A percentile compares a stretch with the other conserved stretches of the same genome.
These are phyloP conservation scores for Microctenopoma steveboyesi DNA, from an alignment of 2,797 vertebrate genomes.

Conservation along the genomic window DNA sequence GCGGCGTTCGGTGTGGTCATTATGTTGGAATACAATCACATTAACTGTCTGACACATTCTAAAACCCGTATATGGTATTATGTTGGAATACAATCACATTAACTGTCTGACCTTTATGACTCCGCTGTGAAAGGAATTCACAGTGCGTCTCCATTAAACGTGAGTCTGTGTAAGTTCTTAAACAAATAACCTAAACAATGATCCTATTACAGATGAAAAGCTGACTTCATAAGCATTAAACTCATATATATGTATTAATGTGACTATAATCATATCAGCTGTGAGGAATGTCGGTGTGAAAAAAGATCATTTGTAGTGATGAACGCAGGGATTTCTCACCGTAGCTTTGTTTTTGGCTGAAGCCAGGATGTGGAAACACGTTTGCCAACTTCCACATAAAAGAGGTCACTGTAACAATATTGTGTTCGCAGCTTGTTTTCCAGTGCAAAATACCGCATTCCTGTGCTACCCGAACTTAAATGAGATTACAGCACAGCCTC, in stretches of 20 bases:
- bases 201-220: neutral
- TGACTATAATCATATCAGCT: neutral
- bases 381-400: neutral
- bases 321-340: neutral
- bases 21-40: conserved; percentile 13
- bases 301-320: neutral
- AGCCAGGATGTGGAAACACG: neutral
- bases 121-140: neutral
- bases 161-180: neutral
- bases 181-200: neutral
- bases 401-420: neutral
- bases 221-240: neutral
- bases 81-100: conserved; percentile 14
- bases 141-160: neutral
- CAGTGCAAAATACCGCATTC: neutral
- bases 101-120: conserved; percentile 5
- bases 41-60: conserved; percentile 5
- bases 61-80: neutral
- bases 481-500: neutral
- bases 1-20: neutral
- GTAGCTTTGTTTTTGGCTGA: neutral
- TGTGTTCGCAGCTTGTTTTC: neutral
- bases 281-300: neutral
- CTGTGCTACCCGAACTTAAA: neutral
- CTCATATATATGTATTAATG: neutral